These are phyloP conservation scores for Himalopsyche japonica DNA, from an alignment of 2,888 invertebrate species.

Conservation along the genomic window DNA sequence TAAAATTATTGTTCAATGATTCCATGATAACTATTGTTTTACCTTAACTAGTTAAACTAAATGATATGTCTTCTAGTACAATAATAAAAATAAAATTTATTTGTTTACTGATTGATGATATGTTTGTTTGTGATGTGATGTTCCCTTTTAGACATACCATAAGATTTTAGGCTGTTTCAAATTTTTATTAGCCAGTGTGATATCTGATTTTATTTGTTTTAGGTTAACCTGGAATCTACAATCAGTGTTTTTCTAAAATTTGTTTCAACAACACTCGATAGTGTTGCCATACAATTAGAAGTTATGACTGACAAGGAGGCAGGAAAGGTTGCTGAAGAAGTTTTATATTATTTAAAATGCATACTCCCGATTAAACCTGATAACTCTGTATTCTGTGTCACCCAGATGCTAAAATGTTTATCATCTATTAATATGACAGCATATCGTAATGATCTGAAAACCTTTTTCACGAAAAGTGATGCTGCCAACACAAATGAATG, in stretches of 20 bases:
- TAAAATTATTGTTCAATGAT: too few relatives aligned
- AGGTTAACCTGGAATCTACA: conserved; percentile 78
- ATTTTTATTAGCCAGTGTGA: neutral
- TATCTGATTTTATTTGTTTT: conserved; percentile 43
- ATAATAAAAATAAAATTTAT: too few relatives aligned
- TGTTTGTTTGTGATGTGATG: too few relatives aligned
- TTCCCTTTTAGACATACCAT: too few relatives aligned
- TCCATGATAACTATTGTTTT: too few relatives aligned
- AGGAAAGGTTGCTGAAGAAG: conserved; percentile 76
- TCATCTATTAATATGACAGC: conserved; percentile 72
- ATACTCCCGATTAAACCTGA: conserved; percentile 73
- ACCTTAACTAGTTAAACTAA: too few relatives aligned
- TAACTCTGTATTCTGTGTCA: conserved; percentile 72
- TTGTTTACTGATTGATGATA: too few relatives aligned
- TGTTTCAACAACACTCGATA: conserved; percentile 65
- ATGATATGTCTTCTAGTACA: too few relatives aligned
- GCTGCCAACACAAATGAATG: neutral
- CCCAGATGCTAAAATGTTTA: conserved; percentile 75
- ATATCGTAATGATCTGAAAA: conserved; percentile 28
- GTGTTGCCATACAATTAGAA: conserved; percentile 72
- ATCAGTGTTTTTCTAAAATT: conserved; percentile 74
- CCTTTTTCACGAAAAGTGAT: conserved; percentile 19
- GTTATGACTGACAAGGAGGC: conserved; percentile 71
- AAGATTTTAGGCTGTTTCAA: too few relatives aligned
- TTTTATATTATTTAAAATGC: conserved; percentile 73